These are phyloP conservation scores for Choloepus hoffmanni DNA, from an alignment of 2,113 vertebrate species.

Conservation along the genomic window DNA sequence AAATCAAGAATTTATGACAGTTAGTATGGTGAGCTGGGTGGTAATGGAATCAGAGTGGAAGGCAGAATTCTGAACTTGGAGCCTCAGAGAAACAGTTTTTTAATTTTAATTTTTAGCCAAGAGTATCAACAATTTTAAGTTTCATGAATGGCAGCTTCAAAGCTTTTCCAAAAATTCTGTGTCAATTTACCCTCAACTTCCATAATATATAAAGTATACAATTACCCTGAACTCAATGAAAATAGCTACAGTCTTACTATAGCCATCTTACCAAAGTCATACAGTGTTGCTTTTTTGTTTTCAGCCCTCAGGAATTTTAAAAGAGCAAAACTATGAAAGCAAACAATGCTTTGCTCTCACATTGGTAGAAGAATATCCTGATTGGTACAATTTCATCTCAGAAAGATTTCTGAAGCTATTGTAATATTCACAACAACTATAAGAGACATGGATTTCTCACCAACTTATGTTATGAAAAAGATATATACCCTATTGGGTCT, in stretches of 20 bases:
- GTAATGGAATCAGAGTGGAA: constrained; percentile 13
- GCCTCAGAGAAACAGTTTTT: not conserved
- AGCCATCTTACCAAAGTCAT: not conserved
- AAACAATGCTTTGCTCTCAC: constrained; percentile 23
- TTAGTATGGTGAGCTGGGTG: not conserved
- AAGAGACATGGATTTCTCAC: not conserved
- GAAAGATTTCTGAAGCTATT: constrained; percentile 54
- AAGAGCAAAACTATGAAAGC: constrained; percentile 62
- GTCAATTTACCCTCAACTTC: not conserved
- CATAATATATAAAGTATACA: not conserved
- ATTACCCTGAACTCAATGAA: not conserved
- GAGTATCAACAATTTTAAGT: constrained; percentile 14
- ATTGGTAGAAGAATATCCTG: constrained; percentile 18
- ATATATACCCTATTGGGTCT: not conserved
- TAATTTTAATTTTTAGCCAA: not conserved
- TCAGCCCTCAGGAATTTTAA: constrained; percentile 22
- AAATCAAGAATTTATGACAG: constrained; percentile 25
- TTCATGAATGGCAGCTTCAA: constrained; percentile 1
- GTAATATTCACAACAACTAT: not conserved
- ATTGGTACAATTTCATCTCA: not conserved
- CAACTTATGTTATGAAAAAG: constrained; percentile 37
- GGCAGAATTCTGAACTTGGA: constrained; percentile 23
- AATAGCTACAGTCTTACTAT: constrained; percentile 2
- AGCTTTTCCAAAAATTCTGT: not conserved
- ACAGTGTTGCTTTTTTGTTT: constrained; percentile 21